Evolutionary conservation across 2,888 invertebrate genomes (phyloP).

Genomic region (Papilio gigon): DNA sequence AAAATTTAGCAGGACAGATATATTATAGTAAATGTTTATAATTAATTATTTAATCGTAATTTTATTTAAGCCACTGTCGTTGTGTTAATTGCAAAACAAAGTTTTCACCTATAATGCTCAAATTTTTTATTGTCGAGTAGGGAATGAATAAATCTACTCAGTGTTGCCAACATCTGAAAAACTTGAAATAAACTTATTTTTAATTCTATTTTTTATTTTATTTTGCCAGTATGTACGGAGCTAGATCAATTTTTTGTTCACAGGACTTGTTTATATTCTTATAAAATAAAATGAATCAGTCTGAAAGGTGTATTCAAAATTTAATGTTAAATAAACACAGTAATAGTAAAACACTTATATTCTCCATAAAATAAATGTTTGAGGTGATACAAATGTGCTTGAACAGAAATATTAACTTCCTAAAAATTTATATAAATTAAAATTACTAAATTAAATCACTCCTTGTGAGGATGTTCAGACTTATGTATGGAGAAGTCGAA

Average conservation of each 20-base stretch:
- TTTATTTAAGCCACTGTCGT: neutral
- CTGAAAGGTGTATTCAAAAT: neutral
- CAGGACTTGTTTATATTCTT: no score
- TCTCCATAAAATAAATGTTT: slow-evolving; percentile 54
- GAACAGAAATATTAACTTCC: slow-evolving; percentile 44
- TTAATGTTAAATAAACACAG: slow-evolving; percentile 1
- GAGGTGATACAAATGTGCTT: slow-evolving; percentile 57
- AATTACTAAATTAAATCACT: slow-evolving; percentile 59
- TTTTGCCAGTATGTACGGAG: no score
- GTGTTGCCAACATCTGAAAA: slow-evolving; percentile 3
- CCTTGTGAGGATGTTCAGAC: slow-evolving; percentile 83
- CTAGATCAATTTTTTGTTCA: no score
- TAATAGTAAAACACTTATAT: slow-evolving; percentile 57
- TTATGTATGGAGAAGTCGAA: slow-evolving; percentile 97
- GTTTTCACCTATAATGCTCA: slow-evolving; percentile 2
- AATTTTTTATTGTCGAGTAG: neutral
- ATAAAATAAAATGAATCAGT: no score
- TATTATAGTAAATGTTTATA: neutral
- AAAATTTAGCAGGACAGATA: neutral
- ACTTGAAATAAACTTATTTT: slow-evolving; percentile 1
- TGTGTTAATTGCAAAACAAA: neutral
- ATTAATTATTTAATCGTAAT: neutral
- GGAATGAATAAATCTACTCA: neutral
- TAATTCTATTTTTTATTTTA: neutral
- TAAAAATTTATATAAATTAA: slow-evolving; percentile 51